A percentile compares a stretch with the other conserved stretches of the same genome.
Conservation (phyloP, 2,113 vertebrate species). For the Zosterops hypoxanthus region DNA sequence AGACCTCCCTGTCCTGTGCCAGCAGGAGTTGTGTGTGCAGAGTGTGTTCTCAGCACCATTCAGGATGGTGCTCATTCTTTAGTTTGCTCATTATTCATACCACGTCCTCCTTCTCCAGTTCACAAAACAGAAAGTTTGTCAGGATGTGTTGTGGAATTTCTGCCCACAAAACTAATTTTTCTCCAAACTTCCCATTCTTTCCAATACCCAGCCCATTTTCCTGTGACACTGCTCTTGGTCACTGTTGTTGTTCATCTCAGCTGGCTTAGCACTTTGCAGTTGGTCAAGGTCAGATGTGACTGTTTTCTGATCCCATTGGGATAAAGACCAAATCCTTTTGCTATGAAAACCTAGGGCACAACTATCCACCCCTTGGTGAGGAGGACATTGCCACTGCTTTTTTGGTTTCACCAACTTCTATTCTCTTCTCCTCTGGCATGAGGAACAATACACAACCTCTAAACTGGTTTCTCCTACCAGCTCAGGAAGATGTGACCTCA, state of each 20-base stretch:
- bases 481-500: background rate
- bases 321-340: background rate
- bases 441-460: background rate
- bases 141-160: background rate
- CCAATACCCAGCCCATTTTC: background rate
- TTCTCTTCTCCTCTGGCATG: rapidly evolving
- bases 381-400: background rate
- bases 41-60: background rate
- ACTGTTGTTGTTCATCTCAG: background rate
- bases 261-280: background rate
- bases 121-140: background rate
- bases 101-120: background rate
- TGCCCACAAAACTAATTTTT: background rate
- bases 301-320: background rate
- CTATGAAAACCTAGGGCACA: background rate
- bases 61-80: background rate
- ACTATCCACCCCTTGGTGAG: background rate
- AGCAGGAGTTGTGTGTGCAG: background rate
- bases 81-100: background rate
- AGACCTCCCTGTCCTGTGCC: background rate
- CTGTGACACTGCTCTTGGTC: background rate
- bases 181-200: background rate
- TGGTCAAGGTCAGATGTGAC: slow-evolving; percentile 1
- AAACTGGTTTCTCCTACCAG: background rate
- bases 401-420: background rate